Base-by-base conservation (phyloP, 1,140 invertebrate genomes). In the Watersipora subatra region DNA sequence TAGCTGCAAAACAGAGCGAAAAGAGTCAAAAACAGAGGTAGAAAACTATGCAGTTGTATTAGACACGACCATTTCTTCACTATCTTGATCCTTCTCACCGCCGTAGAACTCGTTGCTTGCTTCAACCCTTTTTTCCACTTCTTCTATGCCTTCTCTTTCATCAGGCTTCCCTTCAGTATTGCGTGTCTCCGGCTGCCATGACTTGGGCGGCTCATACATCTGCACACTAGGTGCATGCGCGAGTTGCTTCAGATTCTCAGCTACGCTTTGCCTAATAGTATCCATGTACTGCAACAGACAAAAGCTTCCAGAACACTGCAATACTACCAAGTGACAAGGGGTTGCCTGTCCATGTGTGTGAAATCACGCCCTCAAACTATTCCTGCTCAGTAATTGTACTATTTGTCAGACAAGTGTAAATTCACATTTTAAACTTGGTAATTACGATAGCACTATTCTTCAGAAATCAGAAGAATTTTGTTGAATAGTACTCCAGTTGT, bases 61-160 rank as follows among this genome's bases (percentile, higher is more conserved):
- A n/a, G n/a, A n/a, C n/a, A n/a, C n/a, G n/a, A n/a, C n/a, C n/a
- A n/a, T 59, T 7, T 59, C 27, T 17, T 59, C 58, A 12, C 22
- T 59, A 59, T 59, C 58, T 59, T 59, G 58, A 22, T 59, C 58
- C 22, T 59, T 59, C 7, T 59, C 58, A 12, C 58, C 58, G 27
- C 27, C 22, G 58, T 59, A 59, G 58, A 12, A 28, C 22, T 59
- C 58, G 7, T 12, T 12, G 27, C 17, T 59, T 7, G 58, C 46
- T 55, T 55, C 46, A 55, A 55, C 46, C 58, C 27, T 59, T 22
- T 28, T 7, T 12, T 59, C 58, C 22, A 12, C 22, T 22, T 59
- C 58, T 17, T 59, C 58, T 22, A 17, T 17, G 7, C 7, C 22
- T 22, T 59, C 58, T 22, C 58, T 24, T 7, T 12, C 27, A 22